Evolutionary conservation across 2,888 invertebrate genomes (phyloP).

Genomic region (Eupeodes latifasciatus): DNA sequence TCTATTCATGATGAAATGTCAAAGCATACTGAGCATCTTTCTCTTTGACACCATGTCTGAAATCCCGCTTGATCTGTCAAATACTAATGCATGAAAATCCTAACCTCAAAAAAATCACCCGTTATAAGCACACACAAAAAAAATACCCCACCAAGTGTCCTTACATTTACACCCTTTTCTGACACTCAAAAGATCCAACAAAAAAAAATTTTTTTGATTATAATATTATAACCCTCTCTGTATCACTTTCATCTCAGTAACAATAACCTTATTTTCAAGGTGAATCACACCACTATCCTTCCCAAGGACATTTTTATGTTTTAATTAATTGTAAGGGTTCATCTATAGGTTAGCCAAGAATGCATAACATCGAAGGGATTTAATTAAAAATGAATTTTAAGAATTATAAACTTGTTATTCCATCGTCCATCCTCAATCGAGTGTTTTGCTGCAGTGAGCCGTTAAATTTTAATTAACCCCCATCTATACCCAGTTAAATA

Average conservation of each 20-base stretch:
- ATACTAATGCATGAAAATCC: no score
- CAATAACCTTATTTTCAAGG: not conserved
- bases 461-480: not conserved
- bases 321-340: slow-evolving; percentile 26
- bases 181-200: no score
- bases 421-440: not conserved
- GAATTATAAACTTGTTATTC: not conserved
- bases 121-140: no score
- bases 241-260: not conserved
- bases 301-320: not conserved
- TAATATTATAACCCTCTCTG: not conserved
- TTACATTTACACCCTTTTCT: no score
- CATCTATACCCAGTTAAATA: slow-evolving; percentile 1
- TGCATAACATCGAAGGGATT: slow-evolving; percentile 27
- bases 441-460: not conserved
- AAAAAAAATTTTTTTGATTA: no score
- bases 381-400: slow-evolving; percentile 37
- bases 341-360: not conserved
- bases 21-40: no score
- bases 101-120: no score
- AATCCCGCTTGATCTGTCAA: no score
- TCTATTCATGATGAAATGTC: no score
- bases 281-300: not conserved
- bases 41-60: no score
- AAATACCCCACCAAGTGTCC: no score